Conservation (phyloP, 2,888 invertebrate genomes). For the Scaptomyza tumidula region DNA sequence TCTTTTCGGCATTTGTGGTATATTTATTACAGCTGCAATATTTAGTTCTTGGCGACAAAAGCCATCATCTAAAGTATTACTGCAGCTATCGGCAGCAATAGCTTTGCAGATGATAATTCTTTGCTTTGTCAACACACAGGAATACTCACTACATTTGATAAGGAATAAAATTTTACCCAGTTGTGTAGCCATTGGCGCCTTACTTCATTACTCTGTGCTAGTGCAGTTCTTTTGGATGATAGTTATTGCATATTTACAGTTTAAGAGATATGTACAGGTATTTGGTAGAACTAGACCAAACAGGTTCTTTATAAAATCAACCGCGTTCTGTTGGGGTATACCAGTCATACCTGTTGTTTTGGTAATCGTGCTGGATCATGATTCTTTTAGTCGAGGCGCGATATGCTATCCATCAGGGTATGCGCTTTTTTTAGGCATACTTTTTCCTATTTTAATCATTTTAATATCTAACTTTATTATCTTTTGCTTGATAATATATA, state of each 20-base stretch:
- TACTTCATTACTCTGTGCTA: conserved; percentile 88
- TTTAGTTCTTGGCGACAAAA: conserved; percentile 88
- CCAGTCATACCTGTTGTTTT: conserved; percentile 86
- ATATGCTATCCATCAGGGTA: conserved; percentile 86
- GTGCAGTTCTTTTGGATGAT: conserved; percentile 90
- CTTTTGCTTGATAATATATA: conserved; percentile 86
- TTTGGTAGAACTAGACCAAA: conserved; percentile 86
- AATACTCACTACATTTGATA: conserved; percentile 76
- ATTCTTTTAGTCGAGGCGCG: conserved; percentile 85
- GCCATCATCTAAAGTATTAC: conserved; percentile 87
- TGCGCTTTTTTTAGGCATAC: conserved; percentile 85
- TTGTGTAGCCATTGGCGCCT: conserved; percentile 87
- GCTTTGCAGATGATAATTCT: conserved; percentile 86
- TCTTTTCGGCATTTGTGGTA: conserved; percentile 86
- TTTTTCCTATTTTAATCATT: conserved; percentile 86
- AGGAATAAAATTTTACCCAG: conserved; percentile 77
- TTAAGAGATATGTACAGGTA: conserved; percentile 88
- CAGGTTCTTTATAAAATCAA: conserved; percentile 87
- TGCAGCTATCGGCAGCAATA: conserved; percentile 88
- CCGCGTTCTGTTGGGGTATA: conserved; percentile 87
- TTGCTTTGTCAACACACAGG: conserved; percentile 81
- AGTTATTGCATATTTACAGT: conserved; percentile 88
- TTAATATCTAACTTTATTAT: conserved; percentile 86
- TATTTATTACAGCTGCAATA: conserved; percentile 86
- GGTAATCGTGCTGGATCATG: conserved; percentile 84